A percentile compares a stretch with the other conserved stretches of the same genome.
Evolutionary conservation across 2,797 vertebrate species (phyloP).

Genomic region (Catharus ustulatus): DNA sequence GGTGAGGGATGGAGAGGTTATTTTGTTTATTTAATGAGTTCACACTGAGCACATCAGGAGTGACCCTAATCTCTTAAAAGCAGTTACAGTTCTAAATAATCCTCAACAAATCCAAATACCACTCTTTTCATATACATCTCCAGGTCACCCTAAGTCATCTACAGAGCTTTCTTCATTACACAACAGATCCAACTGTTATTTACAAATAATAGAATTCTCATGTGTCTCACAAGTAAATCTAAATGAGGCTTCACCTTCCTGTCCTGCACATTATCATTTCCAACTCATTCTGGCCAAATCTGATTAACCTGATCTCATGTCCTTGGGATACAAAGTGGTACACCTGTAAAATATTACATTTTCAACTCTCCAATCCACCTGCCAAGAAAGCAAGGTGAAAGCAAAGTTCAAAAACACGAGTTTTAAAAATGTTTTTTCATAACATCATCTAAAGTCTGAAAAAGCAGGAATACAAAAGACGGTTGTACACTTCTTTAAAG

Average conservation of each 20-base stretch:
- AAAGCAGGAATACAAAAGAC: neutral
- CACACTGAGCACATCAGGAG: neutral
- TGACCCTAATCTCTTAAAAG: conserved; percentile 57
- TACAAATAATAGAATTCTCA: neutral
- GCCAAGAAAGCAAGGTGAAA: neutral
- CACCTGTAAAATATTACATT: neutral
- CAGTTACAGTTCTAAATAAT: conserved; percentile 61
- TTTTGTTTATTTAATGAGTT: conserved; percentile 37
- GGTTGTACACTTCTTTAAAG: neutral
- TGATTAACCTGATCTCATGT: neutral
- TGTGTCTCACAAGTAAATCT: neutral
- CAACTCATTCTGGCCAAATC: neutral
- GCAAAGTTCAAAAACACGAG: neutral
- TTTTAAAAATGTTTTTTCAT: neutral
- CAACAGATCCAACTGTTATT: neutral
- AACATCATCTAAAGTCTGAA: neutral
- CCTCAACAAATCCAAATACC: conserved; percentile 42
- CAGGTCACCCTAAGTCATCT: neutral
- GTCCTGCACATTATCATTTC: neutral
- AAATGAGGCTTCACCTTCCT: neutral
- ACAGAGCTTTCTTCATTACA: neutral
- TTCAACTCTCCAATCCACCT: neutral
- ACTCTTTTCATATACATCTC: neutral
- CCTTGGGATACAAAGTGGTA: neutral
- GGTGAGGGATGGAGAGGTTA: conserved; percentile 6